Conservation (phyloP, 2,797 vertebrate species). For the Parauchenoglanis ngamensis region DNA sequence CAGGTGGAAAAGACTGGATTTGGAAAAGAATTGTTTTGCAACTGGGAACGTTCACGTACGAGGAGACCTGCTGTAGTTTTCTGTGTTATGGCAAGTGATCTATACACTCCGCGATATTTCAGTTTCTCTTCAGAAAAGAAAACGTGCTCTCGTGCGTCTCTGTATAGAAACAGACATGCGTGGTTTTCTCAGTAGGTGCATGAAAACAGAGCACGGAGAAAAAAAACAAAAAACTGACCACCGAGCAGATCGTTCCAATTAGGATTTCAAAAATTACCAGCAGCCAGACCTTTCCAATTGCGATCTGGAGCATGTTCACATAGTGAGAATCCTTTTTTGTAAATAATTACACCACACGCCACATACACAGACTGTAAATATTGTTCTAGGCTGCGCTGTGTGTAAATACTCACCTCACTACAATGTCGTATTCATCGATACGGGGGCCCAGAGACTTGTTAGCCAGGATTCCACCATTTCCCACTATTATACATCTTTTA, state of each 20-base stretch:
- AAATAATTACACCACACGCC: slow-evolving; percentile 4
- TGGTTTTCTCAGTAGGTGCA: not conserved
- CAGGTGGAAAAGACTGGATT: not conserved
- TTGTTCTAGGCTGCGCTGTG: not conserved
- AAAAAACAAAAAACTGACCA: not conserved
- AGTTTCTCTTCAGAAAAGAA: not conserved
- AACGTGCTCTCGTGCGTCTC: not conserved
- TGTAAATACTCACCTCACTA: slow-evolving; percentile 85
- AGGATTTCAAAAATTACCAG: not conserved
- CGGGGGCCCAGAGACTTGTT: slow-evolving; percentile 93
- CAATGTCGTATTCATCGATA: slow-evolving; percentile 93
- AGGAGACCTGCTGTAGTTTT: not conserved
- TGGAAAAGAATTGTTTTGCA: not conserved
- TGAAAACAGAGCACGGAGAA: not conserved
- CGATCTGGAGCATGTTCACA: not conserved
- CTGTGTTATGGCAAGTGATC: not conserved
- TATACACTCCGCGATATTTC: not conserved
- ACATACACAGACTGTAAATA: not conserved
- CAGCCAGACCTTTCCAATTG: slow-evolving; percentile 1
- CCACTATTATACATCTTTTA: slow-evolving; percentile 93
- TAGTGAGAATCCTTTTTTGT: not conserved
- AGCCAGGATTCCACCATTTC: slow-evolving; percentile 93
- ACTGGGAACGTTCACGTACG: not conserved
- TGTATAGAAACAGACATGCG: too few relatives aligned
- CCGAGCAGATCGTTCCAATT: slow-evolving; percentile 10